phyloP scores from a whole-genome alignment of 2,113 vertebrate species.

The Nerophis lumbriciformis region DNA sequence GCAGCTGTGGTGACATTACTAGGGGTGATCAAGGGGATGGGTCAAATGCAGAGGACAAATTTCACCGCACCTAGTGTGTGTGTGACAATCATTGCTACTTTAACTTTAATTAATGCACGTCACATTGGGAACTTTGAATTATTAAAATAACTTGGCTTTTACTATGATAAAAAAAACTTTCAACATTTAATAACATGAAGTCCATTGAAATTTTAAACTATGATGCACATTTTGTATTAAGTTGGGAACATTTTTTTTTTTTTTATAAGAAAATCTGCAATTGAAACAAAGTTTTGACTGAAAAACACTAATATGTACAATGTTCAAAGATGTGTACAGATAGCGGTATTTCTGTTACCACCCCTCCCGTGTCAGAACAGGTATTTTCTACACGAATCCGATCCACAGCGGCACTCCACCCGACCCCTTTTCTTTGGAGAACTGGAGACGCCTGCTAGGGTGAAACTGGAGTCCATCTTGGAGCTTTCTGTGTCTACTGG shows the following conservation, averaged over 20 bases:
- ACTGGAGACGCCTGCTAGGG: slow-evolving; percentile 69
- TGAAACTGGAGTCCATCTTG: slow-evolving; percentile 87
- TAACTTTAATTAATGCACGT: no score
- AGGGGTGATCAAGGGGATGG: no score
- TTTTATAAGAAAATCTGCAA: not conserved
- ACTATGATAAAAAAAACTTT: not conserved
- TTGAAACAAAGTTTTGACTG: not conserved
- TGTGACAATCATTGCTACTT: no score
- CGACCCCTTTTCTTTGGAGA: slow-evolving; percentile 80
- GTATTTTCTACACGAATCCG: slow-evolving; percentile 80
- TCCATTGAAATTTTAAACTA: not conserved
- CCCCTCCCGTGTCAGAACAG: slow-evolving; percentile 72
- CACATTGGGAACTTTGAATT: not conserved
- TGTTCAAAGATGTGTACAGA: slow-evolving; percentile 1
- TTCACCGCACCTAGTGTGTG: no score
- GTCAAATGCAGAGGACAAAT: no score
- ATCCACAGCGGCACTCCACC: slow-evolving; percentile 86
- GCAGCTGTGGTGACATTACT: not conserved
- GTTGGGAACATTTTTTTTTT: not conserved
- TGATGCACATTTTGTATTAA: not conserved
- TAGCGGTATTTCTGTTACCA: not conserved
- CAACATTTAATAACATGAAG: not conserved
- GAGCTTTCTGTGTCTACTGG: slow-evolving; percentile 84
- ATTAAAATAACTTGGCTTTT: not conserved
- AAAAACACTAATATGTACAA: slow-evolving; percentile 16